Evolutionary conservation across 1,140 invertebrate species (phyloP).

Genomic region (Drosophila pallidifrons): DNA sequence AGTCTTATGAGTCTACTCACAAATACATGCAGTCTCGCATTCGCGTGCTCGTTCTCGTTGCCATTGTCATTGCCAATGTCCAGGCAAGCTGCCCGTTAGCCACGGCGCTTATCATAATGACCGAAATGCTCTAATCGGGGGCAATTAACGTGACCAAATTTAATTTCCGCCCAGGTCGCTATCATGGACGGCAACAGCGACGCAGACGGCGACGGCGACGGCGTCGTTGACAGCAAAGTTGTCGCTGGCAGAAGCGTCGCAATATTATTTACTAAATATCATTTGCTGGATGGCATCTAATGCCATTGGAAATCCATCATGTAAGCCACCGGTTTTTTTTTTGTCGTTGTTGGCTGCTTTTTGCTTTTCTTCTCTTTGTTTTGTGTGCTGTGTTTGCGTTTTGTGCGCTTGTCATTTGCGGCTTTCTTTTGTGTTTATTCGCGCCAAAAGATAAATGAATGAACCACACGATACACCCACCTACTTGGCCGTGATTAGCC

Average conservation of each 20-base stretch:
- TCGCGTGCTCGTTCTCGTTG: slow-evolving; percentile 1
- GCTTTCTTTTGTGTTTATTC: slow-evolving; percentile 55
- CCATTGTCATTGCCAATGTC: slow-evolving; percentile 50
- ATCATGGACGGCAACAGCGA: slow-evolving; percentile 45
- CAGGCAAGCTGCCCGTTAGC: slow-evolving; percentile 36
- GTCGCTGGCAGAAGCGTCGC: slow-evolving; percentile 16
- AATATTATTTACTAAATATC: slow-evolving; percentile 80
- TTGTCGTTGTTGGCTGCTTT: slow-evolving; percentile 7
- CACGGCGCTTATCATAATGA: slow-evolving; percentile 77
- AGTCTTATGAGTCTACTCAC: slow-evolving; percentile 10
- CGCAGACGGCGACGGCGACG: slow-evolving; percentile 27
- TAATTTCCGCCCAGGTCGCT: slow-evolving; percentile 78
- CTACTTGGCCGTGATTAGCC: slow-evolving; percentile 45
- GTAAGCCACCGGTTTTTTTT: slow-evolving; percentile 59
- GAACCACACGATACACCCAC: slow-evolving; percentile 26
- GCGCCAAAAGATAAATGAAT: slow-evolving; percentile 62
- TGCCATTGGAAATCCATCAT: slow-evolving; percentile 76
- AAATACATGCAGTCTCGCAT: neutral
- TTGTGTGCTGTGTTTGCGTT: neutral
- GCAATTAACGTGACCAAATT: slow-evolving; percentile 81
- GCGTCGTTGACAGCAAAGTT: slow-evolving; percentile 4
- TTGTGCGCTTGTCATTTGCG: slow-evolving; percentile 35
- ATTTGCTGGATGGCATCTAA: slow-evolving; percentile 61
- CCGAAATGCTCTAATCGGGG: slow-evolving; percentile 78
- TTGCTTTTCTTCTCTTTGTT: slow-evolving; percentile 29